Evolutionary conservation across 2,888 invertebrate species (phyloP).

Genomic region (Phrixothrix hirtus): DNA sequence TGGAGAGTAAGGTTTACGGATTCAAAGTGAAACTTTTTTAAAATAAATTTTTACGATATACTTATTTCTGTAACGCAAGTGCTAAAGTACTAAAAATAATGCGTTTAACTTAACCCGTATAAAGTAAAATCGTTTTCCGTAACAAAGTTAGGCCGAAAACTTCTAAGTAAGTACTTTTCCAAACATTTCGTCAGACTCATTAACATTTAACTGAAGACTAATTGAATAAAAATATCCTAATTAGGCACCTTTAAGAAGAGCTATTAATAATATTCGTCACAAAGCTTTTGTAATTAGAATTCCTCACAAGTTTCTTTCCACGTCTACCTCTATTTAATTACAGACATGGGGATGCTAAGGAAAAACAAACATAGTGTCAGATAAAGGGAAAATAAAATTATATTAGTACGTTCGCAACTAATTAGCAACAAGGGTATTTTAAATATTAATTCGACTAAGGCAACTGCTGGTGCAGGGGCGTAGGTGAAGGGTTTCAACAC

Average conservation of each 20-base stretch:
- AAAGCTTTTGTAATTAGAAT: slow-evolving; percentile 25
- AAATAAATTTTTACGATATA: slow-evolving; percentile 21
- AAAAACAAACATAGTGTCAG: slow-evolving; percentile 24
- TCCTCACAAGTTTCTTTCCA: slow-evolving; percentile 1
- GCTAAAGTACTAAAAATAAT: slow-evolving; percentile 21
- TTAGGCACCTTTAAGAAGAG: slow-evolving; percentile 23
- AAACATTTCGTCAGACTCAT: slow-evolving; percentile 21
- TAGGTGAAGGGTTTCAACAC: slow-evolving; percentile 39
- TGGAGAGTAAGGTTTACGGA: background rate
- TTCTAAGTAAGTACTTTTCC: slow-evolving; percentile 19
- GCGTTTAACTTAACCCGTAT: slow-evolving; percentile 20
- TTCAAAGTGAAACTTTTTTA: slow-evolving; percentile 1
- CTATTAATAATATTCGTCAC: slow-evolving; percentile 28
- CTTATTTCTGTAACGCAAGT: slow-evolving; percentile 9
- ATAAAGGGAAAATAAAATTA: slow-evolving; percentile 28
- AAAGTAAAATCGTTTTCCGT: slow-evolving; percentile 20
- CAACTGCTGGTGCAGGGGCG: slow-evolving; percentile 40
- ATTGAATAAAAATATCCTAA: slow-evolving; percentile 29
- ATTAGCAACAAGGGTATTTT: slow-evolving; percentile 34
- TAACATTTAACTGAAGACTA: slow-evolving; percentile 26
- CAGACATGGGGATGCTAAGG: slow-evolving; percentile 9
- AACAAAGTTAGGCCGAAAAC: slow-evolving; percentile 21
- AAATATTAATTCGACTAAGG: slow-evolving; percentile 43
- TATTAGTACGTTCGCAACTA: slow-evolving; percentile 24
- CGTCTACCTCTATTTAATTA: slow-evolving; percentile 23